Conservation (phyloP, 2,888 invertebrate species). For the Mythimna pallens region DNA sequence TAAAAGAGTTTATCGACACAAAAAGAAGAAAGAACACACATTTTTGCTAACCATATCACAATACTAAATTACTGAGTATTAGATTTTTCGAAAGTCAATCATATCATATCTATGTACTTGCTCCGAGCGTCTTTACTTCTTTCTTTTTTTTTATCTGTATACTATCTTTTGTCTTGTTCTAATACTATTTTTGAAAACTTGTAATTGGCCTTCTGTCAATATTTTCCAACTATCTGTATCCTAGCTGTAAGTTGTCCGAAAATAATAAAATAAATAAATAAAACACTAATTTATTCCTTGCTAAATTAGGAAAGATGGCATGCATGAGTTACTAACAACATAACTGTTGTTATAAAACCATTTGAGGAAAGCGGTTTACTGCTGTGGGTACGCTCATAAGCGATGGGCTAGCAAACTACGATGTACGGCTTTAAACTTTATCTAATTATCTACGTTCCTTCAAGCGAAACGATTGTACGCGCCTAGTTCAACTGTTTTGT, state of each 20-base stretch:
- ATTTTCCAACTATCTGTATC: no score
- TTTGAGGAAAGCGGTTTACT: slow-evolving; percentile 56
- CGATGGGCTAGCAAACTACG: slow-evolving; percentile 56
- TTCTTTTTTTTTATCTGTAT: no score
- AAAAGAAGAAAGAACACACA: no score
- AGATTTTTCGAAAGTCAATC: no score
- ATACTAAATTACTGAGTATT: background rate
- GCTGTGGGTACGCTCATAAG: slow-evolving; percentile 38
- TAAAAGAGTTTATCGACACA: no score
- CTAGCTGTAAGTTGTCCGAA: no score
- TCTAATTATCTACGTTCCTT: slow-evolving; percentile 66
- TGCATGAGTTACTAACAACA: slow-evolving; percentile 23
- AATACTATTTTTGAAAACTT: no score
- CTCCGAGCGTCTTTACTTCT: no score
- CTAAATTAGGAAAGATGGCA: slow-evolving; percentile 27
- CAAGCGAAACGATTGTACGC: slow-evolving; percentile 63
- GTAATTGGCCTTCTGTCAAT: no score
- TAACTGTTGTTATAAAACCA: slow-evolving; percentile 54
- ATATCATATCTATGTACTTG: no score
- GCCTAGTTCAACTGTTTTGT: slow-evolving; percentile 63
- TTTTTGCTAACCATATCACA: background rate
- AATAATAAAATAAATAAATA: no score
- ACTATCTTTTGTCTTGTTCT: no score
- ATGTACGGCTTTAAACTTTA: slow-evolving; percentile 53
- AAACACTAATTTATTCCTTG: background rate